Evolutionary conservation across 2,888 invertebrate species (phyloP).

Genomic region (Bursaphelenchus okinawaensis): DNA sequence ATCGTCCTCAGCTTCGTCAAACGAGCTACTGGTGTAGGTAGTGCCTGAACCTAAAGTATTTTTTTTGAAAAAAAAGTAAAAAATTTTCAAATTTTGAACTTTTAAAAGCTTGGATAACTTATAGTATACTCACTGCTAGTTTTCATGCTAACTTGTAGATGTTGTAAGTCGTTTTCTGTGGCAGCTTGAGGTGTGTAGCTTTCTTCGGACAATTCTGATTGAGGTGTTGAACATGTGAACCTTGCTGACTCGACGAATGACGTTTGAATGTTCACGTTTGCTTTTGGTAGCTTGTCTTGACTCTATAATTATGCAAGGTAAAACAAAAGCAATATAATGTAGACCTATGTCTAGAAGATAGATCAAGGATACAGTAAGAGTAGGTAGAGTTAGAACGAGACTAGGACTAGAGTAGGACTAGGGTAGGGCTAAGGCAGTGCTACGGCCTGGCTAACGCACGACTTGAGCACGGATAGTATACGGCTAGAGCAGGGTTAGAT

Average conservation of each 20-base stretch:
- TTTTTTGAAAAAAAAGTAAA: neutral
- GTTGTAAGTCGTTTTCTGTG: neutral
- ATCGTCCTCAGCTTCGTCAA: slow-evolving; percentile 9
- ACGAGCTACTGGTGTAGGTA: slow-evolving; percentile 6
- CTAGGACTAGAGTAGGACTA: no score
- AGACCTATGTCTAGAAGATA: neutral
- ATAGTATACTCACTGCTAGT: neutral
- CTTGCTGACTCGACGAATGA: neutral
- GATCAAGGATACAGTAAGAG: no score
- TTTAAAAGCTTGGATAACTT: neutral
- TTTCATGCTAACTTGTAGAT: neutral
- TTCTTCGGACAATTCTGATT: neutral
- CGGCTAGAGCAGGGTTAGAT: no score
- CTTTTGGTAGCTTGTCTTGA: neutral
- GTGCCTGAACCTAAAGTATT: slow-evolving; percentile 11
- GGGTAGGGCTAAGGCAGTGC: no score
- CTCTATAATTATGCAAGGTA: neutral
- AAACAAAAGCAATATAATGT: neutral
- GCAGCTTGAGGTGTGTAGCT: neutral
- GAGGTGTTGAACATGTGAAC: neutral
- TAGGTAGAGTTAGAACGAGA: no score
- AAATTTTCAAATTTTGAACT: neutral
- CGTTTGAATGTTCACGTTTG: neutral
- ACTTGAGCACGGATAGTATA: no score
- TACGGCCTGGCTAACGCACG: no score